Conservation (phyloP, 2,113 vertebrate species). For the Loxodonta africana region DNA sequence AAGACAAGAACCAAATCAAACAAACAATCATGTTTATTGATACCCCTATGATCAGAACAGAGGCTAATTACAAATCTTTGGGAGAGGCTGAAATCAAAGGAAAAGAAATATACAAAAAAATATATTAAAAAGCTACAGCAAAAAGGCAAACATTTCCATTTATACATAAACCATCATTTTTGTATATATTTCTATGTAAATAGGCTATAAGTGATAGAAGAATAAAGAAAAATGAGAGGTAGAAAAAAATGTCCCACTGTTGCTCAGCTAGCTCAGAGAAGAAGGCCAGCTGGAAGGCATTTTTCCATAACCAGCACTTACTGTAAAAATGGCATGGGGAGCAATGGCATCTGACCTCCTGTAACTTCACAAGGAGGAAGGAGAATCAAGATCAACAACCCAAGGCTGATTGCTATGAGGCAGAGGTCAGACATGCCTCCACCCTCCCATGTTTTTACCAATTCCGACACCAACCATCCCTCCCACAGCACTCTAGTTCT, state of each 20-base stretch:
- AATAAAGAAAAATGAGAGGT: not conserved
- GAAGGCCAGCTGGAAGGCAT: not conserved
- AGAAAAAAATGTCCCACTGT: not conserved
- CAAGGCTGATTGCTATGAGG: too few relatives aligned
- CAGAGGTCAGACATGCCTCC: too few relatives aligned
- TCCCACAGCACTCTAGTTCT: too few relatives aligned
- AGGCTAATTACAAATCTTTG: not conserved
- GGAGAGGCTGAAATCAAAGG: not conserved
- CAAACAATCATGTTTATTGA: constrained; percentile 19
- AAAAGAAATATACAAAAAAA: not conserved
- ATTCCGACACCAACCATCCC: too few relatives aligned
- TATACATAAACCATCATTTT: constrained; percentile 8
- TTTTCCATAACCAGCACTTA: not conserved
- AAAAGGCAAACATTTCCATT: constrained; percentile 16
- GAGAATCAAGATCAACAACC: too few relatives aligned
- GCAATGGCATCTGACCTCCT: too few relatives aligned
- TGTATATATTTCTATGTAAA: not conserved
- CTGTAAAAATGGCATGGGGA: too few relatives aligned
- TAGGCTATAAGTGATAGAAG: not conserved
- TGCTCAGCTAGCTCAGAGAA: not conserved
- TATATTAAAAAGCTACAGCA: not conserved
- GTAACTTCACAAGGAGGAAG: too few relatives aligned
- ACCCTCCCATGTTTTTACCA: too few relatives aligned
- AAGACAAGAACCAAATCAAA: constrained; percentile 27
- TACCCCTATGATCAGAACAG: not conserved